A percentile compares a stretch with the other conserved stretches of the same genome.
These are phyloP conservation scores for Aporophyla nigra DNA, from an alignment of 2,888 invertebrate species.

Conservation along the genomic window DNA sequence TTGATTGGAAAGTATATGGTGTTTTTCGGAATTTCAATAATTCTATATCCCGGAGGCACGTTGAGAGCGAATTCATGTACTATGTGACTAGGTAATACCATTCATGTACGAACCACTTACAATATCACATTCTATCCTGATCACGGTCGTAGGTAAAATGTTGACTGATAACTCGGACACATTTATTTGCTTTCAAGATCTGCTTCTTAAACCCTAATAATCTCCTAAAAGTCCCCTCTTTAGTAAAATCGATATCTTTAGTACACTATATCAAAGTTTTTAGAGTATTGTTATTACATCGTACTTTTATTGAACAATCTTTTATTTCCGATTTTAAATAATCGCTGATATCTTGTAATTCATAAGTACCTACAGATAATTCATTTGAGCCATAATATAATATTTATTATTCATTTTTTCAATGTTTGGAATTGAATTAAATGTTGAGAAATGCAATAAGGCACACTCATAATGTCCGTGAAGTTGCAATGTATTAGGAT, in stretches of 20 bases:
- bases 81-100: background rate
- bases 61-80: background rate
- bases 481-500: slow-evolving; percentile 10
- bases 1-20: background rate
- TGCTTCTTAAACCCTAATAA: background rate
- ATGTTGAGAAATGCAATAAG: slow-evolving; percentile 21
- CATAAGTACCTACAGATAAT: slow-evolving; percentile 9
- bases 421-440: slow-evolving; percentile 16
- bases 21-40: slow-evolving; percentile 9
- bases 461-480: slow-evolving; percentile 9
- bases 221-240: background rate
- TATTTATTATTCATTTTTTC: background rate
- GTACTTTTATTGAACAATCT: slow-evolving; percentile 1
- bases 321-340: slow-evolving; percentile 20
- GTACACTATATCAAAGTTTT: slow-evolving; percentile 13
- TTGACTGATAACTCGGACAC: background rate
- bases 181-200: slow-evolving; percentile 6
- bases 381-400: background rate
- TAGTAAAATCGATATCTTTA: slow-evolving; percentile 10
- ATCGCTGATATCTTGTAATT: slow-evolving; percentile 18
- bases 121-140: slow-evolving; percentile 41
- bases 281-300: slow-evolving; percentile 11
- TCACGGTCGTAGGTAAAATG: background rate
- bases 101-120: slow-evolving; percentile 11
- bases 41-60: slow-evolving; percentile 12